phyloP scores from a whole-genome alignment of 2,113 vertebrate genomes.

The Serilophus lunatus region DNA sequence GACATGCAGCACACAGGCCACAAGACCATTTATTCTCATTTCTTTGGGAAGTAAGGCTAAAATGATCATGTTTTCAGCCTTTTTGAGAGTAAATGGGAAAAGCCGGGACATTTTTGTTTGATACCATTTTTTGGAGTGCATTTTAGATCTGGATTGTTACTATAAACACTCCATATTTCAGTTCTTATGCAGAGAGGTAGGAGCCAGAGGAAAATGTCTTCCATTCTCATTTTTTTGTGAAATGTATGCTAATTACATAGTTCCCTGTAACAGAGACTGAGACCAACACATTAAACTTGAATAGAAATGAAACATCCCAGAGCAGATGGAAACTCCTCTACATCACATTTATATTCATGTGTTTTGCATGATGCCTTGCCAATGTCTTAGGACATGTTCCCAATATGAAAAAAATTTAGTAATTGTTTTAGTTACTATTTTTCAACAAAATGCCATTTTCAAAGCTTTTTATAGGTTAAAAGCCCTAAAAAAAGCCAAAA shows the following conservation, averaged over 20 bases:
- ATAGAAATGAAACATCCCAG: not conserved
- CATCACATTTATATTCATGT: not conserved
- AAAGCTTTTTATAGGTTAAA: not conserved
- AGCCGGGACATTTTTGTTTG: not conserved
- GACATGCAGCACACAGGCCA: not conserved
- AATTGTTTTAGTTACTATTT: not conserved
- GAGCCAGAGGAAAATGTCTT: not conserved
- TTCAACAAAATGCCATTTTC: not conserved
- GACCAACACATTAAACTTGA: not conserved
- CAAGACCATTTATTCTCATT: not conserved
- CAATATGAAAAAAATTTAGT: not conserved
- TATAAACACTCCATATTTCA: not conserved
- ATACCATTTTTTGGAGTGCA: not conserved
- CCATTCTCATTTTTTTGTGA: not conserved
- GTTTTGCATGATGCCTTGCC: not conserved
- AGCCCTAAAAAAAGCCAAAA: not conserved
- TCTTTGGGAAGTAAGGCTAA: not conserved
- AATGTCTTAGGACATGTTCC: not conserved
- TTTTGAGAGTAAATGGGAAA: not conserved
- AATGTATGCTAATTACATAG: not conserved
- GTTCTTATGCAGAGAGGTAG: accelerated
- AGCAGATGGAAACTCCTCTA: not conserved
- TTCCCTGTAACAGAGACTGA: not conserved
- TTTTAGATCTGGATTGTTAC: not conserved
- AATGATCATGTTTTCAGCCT: not conserved